Base-by-base conservation (phyloP, 1,140 invertebrate genomes). In the Drosophila subobscura region DNA sequence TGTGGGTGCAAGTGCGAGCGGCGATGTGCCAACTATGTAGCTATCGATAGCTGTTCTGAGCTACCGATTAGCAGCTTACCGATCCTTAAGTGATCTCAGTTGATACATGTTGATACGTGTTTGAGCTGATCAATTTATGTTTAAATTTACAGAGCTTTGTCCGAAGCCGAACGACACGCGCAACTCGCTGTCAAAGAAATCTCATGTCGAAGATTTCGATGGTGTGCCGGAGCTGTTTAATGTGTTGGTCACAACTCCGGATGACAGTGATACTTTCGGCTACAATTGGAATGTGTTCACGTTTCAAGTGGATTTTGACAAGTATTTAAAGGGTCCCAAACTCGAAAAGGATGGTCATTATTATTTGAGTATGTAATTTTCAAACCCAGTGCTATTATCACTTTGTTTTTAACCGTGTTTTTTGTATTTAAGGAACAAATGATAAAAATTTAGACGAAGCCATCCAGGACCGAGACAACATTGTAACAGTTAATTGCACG, bases 401-500 rank as follows among this genome's bases (percentile, higher is more conserved):
- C 6, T 51, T 16, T 1, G 29, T 40, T 0, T 61, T 45, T 22
- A 42, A 16, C 5, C 3, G 8, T 3, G 33, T 23, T 7, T 70
- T 3, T 25, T 33, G 5, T 0, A 3, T 10, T 37, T 23, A n/a
- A 72, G 59, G 52, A 55, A 76, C 66, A 44, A 89, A 90, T 50
- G 90, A 91, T 29, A 88, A 86, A 47, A 81, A 89, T 50, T 59
- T 89, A 16, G 88, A 89, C 23, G 79, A 79, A 29, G 75, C 73
- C 4, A 45, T 72, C 12, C 77, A 81, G 54, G 86, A 83, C 61
- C 96, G 86, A 90, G 93, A 66, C 5, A 81, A 88, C 33, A 72
- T 89, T 59, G 93, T 96, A 54, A 96, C 96, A 4, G 93, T 96
- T 0, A 98, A 99, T 92, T 99, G 98, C 91, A 98, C 97, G 5